Evolutionary conservation across 2,888 invertebrate genomes (phyloP).

Genomic region (Chrysodeixis includens): DNA sequence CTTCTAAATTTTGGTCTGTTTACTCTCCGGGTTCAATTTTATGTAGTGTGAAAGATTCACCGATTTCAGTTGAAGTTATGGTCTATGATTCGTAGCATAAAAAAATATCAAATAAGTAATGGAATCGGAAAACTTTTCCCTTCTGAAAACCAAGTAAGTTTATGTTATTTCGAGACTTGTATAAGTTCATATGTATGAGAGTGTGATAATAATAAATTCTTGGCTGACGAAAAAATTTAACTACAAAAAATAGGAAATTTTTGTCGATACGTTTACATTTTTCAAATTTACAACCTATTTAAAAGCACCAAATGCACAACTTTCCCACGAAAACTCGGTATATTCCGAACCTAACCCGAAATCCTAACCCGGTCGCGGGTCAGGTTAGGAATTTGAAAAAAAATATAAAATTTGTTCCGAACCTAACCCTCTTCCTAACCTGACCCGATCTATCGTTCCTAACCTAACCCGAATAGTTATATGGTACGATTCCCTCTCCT

Average conservation of each 20-base stretch:
- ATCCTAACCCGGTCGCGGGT: too few species aligned
- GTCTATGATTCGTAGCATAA: slow-evolving; percentile 33
- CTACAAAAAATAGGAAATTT: not conserved
- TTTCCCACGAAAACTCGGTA: not conserved
- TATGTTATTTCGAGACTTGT: slow-evolving; percentile 16
- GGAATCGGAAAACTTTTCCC: slow-evolving; percentile 22
- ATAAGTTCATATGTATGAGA: not conserved
- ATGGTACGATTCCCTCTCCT: too few species aligned
- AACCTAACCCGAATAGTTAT: too few species aligned
- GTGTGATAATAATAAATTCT: not conserved
- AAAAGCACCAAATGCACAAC: not conserved
- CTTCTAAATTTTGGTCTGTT: slow-evolving; percentile 5
- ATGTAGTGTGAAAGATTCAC: slow-evolving; percentile 39
- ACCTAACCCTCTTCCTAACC: too few species aligned
- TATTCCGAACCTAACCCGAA: too few species aligned
- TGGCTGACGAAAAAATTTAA: not conserved
- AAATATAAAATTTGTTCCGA: too few species aligned
- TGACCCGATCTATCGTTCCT: too few species aligned
- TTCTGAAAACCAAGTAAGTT: slow-evolving; percentile 15
- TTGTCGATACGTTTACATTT: not conserved
- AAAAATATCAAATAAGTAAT: slow-evolving; percentile 21
- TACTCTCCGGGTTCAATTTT: slow-evolving; percentile 25
- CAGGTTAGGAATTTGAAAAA: too few species aligned
- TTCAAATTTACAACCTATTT: not conserved
- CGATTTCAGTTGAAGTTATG: slow-evolving; percentile 28